These are phyloP conservation scores for Parnassius smintheus DNA, from an alignment of 2,888 invertebrate genomes.

Conservation along the genomic window DNA sequence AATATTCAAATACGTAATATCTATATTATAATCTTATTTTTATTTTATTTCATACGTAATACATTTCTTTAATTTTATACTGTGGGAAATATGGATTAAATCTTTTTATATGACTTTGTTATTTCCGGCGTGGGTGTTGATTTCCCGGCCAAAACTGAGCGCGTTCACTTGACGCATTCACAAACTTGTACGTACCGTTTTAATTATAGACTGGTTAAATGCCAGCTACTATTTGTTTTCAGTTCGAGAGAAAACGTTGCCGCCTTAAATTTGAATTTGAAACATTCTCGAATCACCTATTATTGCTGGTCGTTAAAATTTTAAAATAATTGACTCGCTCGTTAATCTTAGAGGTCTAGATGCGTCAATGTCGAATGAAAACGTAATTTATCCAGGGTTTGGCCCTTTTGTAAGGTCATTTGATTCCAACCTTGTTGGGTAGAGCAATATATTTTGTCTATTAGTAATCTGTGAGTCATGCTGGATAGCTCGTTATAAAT, in stretches of 20 bases:
- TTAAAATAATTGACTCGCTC: constrained; percentile 1
- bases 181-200: constrained; percentile 47
- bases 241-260: constrained; percentile 53
- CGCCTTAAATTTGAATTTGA: constrained; percentile 58
- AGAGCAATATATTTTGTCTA: too few relatives aligned
- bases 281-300: constrained; percentile 33
- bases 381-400: background rate
- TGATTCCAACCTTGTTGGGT: constrained; percentile 3
- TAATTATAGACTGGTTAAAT: constrained; percentile 74
- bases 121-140: constrained; percentile 55
- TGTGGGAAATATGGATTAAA: too few relatives aligned
- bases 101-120: constrained; percentile 28
- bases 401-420: background rate
- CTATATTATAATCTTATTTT: too few relatives aligned
- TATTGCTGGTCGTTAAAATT: constrained; percentile 2
- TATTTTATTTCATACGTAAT: too few relatives aligned
- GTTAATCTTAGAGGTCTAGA: background rate
- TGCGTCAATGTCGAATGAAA: constrained; percentile 8
- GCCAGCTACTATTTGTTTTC: constrained; percentile 65
- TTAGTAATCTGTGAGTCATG: too few relatives aligned
- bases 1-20: background rate
- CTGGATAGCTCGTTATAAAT: too few relatives aligned
- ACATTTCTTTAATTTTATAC: too few relatives aligned
- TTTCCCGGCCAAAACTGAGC: constrained; percentile 54
- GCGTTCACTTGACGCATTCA: constrained; percentile 55